A percentile compares a stretch with the other conserved stretches of the same genome.
Conservation (phyloP, 2,797 vertebrate genomes). For the Silurus lanzhouensis region DNA sequence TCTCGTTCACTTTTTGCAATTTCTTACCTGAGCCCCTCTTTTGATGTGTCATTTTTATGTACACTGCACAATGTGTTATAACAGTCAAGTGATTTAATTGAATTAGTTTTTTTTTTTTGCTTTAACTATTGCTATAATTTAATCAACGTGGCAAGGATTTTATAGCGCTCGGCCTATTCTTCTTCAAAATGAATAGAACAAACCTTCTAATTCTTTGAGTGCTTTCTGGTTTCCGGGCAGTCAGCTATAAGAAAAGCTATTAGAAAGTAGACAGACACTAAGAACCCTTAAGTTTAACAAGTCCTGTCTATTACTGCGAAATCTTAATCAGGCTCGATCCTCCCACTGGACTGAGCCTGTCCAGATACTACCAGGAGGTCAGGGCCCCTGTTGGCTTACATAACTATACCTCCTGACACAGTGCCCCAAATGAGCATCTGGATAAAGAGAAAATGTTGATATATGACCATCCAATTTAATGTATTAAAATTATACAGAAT, state of each 20-base stretch:
- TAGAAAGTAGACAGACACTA: not conserved
- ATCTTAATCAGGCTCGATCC: not conserved
- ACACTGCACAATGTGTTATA: not conserved
- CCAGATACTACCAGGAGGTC: not conserved
- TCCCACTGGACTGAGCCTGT: not conserved
- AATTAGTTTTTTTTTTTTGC: too few relatives aligned
- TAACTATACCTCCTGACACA: not conserved
- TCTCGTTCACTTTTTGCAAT: not conserved
- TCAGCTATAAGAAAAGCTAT: not conserved
- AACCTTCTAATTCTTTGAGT: not conserved
- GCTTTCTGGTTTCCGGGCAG: constrained; percentile 1
- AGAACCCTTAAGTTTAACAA: constrained; percentile 1
- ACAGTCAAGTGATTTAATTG: not conserved
- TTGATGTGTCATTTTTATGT: not conserved
- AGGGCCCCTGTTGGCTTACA: not conserved
- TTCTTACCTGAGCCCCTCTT: not conserved
- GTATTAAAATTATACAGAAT: not conserved
- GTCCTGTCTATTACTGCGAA: not conserved
- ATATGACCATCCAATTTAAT: not conserved
- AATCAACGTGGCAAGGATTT: not conserved
- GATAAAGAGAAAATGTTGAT: not conserved
- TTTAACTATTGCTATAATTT: not conserved
- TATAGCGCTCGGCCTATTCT: not conserved
- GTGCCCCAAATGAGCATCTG: not conserved
- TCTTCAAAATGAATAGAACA: not conserved